phyloP scores from a whole-genome alignment of 2,797 vertebrate species.

The Botia almorhae region DNA sequence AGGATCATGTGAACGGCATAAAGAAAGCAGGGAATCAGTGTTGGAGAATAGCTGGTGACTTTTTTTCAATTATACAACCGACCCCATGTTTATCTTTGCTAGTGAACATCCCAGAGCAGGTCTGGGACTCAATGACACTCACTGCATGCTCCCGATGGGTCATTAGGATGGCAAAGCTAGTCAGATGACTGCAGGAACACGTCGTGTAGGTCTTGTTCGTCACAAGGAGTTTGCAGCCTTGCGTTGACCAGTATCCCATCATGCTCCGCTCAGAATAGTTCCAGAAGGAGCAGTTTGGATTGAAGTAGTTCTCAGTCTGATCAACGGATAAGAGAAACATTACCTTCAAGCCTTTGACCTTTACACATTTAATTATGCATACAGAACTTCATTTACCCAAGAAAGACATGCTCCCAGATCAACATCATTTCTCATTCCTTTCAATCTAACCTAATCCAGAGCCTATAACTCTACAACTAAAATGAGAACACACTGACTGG shows the following conservation, averaged over 20 bases:
- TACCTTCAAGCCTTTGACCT: not conserved
- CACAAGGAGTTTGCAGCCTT: slow-evolving; percentile 94
- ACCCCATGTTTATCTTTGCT: not conserved
- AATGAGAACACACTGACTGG: too few relatives aligned
- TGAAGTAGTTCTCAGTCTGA: slow-evolving; percentile 97
- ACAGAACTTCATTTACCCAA: not conserved
- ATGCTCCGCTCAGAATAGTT: slow-evolving; percentile 99
- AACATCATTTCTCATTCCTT: too few relatives aligned
- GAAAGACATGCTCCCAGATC: too few relatives aligned
- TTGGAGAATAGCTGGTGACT: not conserved
- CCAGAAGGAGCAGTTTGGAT: slow-evolving; percentile 99
- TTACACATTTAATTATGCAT: not conserved
- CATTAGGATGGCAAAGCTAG: slow-evolving; percentile 99
- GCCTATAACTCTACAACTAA: too few relatives aligned
- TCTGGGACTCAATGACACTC: slow-evolving; percentile 61
- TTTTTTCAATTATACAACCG: too few relatives aligned
- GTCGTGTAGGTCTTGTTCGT: slow-evolving; percentile 97
- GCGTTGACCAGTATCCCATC: slow-evolving; percentile 99
- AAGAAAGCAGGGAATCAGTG: not conserved
- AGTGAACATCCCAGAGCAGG: not conserved
- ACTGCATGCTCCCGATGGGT: slow-evolving; percentile 92
- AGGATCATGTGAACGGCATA: not conserved
- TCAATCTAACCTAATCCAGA: too few relatives aligned
- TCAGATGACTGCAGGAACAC: slow-evolving; percentile 97
- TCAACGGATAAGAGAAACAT: slow-evolving; percentile 55